A percentile compares a stretch with the other conserved stretches of the same genome.
phyloP scores from a whole-genome alignment of 2,113 vertebrate species.

The Callorhinus ursinus region DNA sequence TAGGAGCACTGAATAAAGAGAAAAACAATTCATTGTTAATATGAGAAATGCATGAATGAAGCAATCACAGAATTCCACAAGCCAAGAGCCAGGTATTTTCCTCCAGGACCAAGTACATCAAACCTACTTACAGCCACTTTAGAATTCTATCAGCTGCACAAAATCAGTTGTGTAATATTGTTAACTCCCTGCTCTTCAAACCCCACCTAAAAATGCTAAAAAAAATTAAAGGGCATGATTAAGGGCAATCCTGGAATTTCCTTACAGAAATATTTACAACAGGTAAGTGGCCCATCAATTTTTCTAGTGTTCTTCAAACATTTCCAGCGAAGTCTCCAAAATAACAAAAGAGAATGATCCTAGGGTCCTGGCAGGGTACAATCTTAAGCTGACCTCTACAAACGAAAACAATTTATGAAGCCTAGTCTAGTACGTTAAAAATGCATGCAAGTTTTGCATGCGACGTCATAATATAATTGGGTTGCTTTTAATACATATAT shows the following conservation, averaged over 20 bases:
- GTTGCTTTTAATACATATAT: constrained; percentile 24
- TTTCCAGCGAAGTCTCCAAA: constrained; percentile 10
- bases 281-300: neutral
- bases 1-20: neutral
- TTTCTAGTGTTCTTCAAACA: neutral
- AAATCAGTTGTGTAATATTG: neutral
- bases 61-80: neutral
- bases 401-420: constrained; percentile 23
- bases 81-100: neutral
- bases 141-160: neutral
- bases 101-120: neutral
- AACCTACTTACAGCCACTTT: neutral
- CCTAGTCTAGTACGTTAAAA: neutral
- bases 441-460: constrained; percentile 33
- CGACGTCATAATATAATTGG: neutral
- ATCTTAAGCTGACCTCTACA: constrained; percentile 7
- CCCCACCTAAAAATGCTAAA: neutral
- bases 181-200: neutral
- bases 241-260: neutral
- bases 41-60: neutral
- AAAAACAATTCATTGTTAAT: neutral
- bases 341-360: constrained; percentile 23
- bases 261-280: constrained; percentile 19
- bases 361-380: neutral
- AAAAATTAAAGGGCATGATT: neutral